Base-by-base conservation (phyloP, 1,140 invertebrate species). In the Choristoneura fumiferana region DNA sequence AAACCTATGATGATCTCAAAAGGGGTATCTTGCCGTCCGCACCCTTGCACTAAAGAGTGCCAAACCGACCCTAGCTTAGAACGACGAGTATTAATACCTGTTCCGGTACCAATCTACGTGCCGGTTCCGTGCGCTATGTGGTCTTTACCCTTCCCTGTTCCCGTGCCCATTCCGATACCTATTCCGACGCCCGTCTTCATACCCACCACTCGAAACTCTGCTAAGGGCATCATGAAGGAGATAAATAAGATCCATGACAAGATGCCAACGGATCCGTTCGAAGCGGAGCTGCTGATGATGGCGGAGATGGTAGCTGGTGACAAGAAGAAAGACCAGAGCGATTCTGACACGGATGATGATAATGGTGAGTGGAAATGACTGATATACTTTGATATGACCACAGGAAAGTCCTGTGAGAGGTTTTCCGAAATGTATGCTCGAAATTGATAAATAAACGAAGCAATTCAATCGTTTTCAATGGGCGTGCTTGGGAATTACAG, bases 271-370 rank as follows among this genome's bases (percentile, higher is more conserved):
- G 96, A 98, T 93, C 97, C 97, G 8, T 94, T 96, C 71, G 96
- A 98, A 87, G 96, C 96, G 0, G 97, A 98, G 78, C 76, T 98
- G 43, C 84, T 98, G 6, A 96, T 97, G 95, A 97, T 98, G 96
- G 97, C 97, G 0, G 96, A 97, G 79, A 96, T 97, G 93, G 95
- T 97, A 0, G 95, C 95, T 5, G 94, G 93, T 14, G 95, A 95
- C 60, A 95, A 95, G 73, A 95, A 96, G 63, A 90, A 93, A 45
- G 94, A 93, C 62, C 93, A 95, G 64, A 93, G 91, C 38, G 92
- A 95, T 88, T 95, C 94, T 0, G 92, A 95, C 76, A 93, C 94
- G 64, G 93, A 94, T 71, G 93, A 94, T 63, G 92, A 94, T 59
- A 91, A 92, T 81, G 76, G 84, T 83, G 60, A 65, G 67, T 29